Conservation (phyloP, 2,797 vertebrate species). For the Scomberomorus guttatus region DNA sequence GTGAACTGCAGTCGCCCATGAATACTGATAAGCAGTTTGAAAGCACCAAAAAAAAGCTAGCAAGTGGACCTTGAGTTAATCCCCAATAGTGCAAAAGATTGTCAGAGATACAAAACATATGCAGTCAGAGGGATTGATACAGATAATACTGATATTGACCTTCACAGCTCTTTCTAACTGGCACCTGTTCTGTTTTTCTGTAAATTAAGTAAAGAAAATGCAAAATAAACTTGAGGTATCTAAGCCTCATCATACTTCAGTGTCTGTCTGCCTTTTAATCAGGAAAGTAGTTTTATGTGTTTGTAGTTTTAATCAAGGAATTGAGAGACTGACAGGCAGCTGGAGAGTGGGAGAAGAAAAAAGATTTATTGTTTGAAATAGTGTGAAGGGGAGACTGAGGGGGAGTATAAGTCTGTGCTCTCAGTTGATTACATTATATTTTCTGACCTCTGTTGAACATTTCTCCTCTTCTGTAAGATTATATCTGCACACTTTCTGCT, state of each 20-base stretch:
- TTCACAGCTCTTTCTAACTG: background rate
- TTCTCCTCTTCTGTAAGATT: background rate
- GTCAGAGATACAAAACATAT: background rate
- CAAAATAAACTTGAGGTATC: background rate
- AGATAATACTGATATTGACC: background rate
- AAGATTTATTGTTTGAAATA: background rate
- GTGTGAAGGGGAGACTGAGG: background rate
- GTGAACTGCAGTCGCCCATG: no score
- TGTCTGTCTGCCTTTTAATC: slow-evolving; percentile 9
- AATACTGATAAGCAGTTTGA: no score
- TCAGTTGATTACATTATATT: slow-evolving; percentile 1
- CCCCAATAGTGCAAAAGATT: background rate
- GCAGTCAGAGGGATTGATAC: background rate
- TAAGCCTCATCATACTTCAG: background rate
- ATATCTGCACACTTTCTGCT: background rate
- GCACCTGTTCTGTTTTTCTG: background rate
- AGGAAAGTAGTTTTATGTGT: background rate
- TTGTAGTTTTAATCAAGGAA: slow-evolving; percentile 7
- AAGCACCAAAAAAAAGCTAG: no score
- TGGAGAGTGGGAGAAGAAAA: background rate
- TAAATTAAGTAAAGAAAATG: background rate
- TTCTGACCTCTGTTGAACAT: background rate
- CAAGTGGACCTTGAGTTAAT: background rate
- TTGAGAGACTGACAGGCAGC: background rate
- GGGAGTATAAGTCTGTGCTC: background rate